Evolutionary conservation across 2,888 invertebrate species (phyloP).

Genomic region (Mesochorus sp.): DNA sequence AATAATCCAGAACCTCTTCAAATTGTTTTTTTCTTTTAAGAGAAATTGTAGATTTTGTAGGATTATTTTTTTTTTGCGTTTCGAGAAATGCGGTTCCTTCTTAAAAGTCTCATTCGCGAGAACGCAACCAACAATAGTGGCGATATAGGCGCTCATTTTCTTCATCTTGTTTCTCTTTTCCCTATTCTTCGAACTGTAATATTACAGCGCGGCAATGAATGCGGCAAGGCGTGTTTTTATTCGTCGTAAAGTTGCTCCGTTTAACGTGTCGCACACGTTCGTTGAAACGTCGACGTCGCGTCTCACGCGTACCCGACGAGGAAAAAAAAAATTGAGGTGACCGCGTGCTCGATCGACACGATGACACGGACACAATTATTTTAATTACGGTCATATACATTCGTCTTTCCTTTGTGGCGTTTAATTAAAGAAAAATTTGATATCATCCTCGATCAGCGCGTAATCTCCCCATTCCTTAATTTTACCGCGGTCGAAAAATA

Average conservation of each 20-base stretch:
- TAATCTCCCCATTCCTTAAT: too few relatives aligned
- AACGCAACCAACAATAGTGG: constrained; percentile 2
- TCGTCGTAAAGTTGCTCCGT: constrained; percentile 11
- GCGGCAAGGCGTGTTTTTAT: constrained; percentile 15
- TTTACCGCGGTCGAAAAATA: too few relatives aligned
- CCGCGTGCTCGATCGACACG: constrained; percentile 29
- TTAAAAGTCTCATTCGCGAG: constrained; percentile 4
- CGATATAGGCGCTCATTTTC: neutral
- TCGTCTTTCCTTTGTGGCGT: too few relatives aligned
- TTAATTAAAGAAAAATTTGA: neutral
- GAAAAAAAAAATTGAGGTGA: constrained; percentile 46
- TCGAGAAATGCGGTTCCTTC: constrained; percentile 42
- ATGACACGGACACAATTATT: constrained; percentile 32
- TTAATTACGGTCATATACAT: too few relatives aligned
- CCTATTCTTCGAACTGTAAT: too few relatives aligned
- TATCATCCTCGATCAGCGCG: too few relatives aligned
- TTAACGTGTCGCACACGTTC: constrained; percentile 23
- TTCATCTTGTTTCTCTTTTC: neutral
- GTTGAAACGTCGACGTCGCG: constrained; percentile 17
- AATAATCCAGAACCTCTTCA: neutral
- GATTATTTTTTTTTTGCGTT: neutral
- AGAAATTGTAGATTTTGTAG: constrained; percentile 31
- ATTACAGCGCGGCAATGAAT: too few relatives aligned
- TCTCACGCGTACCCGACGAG: neutral
- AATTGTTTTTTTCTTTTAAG: constrained; percentile 24